phyloP scores from a whole-genome alignment of 2,888 invertebrate species.

The Mimachlamys varia region DNA sequence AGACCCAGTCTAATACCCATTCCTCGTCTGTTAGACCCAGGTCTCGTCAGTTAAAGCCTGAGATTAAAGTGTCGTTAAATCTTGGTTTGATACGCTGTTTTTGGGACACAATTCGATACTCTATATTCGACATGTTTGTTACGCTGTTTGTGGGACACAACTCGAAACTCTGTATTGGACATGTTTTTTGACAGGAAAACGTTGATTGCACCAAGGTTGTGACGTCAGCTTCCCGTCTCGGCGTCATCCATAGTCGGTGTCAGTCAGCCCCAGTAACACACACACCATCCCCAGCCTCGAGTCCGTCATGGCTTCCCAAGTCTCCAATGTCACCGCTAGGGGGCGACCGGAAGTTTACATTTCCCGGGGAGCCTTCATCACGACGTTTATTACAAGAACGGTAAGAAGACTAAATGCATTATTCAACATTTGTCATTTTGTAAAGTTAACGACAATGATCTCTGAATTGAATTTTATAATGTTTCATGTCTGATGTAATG shows the following conservation, averaged over 20 bases:
- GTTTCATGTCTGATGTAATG: no score
- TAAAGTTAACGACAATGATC: no score
- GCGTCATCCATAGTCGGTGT: conserved; percentile 59
- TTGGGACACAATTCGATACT: no score
- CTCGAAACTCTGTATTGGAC: background rate
- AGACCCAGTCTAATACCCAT: no score
- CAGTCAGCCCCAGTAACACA: conserved; percentile 61
- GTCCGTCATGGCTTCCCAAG: conserved; percentile 45
- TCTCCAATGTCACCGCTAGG: conserved; percentile 46
- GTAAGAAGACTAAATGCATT: conserved; percentile 52
- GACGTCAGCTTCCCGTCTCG: conserved; percentile 36
- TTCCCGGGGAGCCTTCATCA: conserved; percentile 59
- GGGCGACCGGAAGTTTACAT: conserved; percentile 60
- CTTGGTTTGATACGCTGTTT: no score
- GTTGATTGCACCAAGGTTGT: background rate
- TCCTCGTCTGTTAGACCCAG: no score
- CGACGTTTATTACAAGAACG: conserved; percentile 64
- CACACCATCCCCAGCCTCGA: conserved; percentile 50
- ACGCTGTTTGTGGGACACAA: no score
- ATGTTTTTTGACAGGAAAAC: background rate
- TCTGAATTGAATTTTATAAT: no score
- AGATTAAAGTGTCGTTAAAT: no score
- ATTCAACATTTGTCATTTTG: no score
- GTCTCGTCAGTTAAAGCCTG: no score
- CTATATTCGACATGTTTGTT: no score